Evolutionary conservation across 1,140 invertebrate genomes (phyloP).

Genomic region (Stenopsyche tienmushanensis): DNA sequence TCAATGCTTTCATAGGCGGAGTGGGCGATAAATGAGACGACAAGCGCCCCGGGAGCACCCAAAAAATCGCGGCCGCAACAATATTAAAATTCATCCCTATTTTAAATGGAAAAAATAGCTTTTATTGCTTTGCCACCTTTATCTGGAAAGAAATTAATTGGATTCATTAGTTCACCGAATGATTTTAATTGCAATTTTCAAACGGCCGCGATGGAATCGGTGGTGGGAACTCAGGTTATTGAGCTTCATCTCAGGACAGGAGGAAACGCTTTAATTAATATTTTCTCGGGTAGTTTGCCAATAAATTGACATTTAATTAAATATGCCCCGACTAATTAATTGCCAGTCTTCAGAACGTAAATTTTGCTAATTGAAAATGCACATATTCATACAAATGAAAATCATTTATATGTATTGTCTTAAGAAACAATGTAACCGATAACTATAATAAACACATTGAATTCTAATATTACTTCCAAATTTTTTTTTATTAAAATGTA

Average conservation of each 20-base stretch:
- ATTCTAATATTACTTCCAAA: no score
- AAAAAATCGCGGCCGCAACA: slow-evolving; percentile 3
- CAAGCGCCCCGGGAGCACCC: neutral
- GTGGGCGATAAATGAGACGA: slow-evolving; percentile 11
- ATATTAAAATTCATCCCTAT: slow-evolving; percentile 27
- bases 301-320: no score
- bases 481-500: no score
- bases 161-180: slow-evolving; percentile 32
- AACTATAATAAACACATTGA: no score
- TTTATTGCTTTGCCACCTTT: slow-evolving; percentile 27
- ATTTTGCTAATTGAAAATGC: no score
- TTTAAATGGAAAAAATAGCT: slow-evolving; percentile 25
- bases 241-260: neutral
- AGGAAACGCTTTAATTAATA: no score
- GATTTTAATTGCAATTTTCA: slow-evolving; percentile 29
- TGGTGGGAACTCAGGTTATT: neutral
- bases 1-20: neutral
- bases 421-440: no score
- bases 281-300: no score
- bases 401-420: no score
- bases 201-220: slow-evolving; percentile 2
- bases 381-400: no score
- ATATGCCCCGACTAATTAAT: no score
- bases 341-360: no score
- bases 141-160: slow-evolving; percentile 31